These are phyloP conservation scores for Amblyopsis rosae DNA, from an alignment of 2,113 vertebrate species.

Conservation along the genomic window DNA sequence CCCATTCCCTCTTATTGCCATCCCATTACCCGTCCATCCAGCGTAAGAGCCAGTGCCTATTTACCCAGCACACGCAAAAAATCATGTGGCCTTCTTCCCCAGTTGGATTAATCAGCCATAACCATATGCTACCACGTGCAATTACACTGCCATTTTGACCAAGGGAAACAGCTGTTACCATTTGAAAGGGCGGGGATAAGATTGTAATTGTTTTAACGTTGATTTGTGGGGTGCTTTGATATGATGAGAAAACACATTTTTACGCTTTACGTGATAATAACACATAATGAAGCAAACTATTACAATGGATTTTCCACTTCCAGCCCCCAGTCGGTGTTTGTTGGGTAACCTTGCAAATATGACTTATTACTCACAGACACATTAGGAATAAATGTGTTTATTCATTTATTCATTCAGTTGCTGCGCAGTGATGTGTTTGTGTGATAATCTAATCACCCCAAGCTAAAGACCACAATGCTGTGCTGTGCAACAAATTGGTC, in stretches of 20 bases:
- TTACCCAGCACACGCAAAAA: constrained; percentile 63
- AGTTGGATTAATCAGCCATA: constrained; percentile 77
- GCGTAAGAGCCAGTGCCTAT: constrained; percentile 52
- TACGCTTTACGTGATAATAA: constrained; percentile 67
- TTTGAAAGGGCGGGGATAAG: constrained; percentile 70
- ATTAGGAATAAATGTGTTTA: constrained; percentile 44
- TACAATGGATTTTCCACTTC: constrained; percentile 37
- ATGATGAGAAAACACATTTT: constrained; percentile 68
- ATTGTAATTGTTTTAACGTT: constrained; percentile 78
- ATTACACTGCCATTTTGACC: constrained; percentile 74
- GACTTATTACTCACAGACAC: constrained; percentile 46
- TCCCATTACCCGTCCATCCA: constrained; percentile 56
- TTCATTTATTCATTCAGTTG: constrained; percentile 31
- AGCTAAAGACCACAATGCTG: constrained; percentile 18
- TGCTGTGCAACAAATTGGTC: constrained; percentile 10
- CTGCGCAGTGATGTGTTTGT: constrained; percentile 42
- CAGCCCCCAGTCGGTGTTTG: constrained; percentile 43
- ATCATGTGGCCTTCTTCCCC: constrained; percentile 69
- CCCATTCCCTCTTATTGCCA: constrained; percentile 46
- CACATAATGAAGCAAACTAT: constrained; percentile 49
- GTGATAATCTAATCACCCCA: constrained; percentile 24
- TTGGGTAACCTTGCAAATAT: constrained; percentile 48
- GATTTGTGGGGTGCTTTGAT: constrained; percentile 75
- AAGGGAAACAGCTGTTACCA: constrained; percentile 77
- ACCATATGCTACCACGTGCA: constrained; percentile 77